Percentiles rank a stretch among this genome's conserved stretches.
Evolutionary conservation across 2,113 vertebrate genomes (phyloP).

Genomic region (Myiagra hebetior): DNA sequence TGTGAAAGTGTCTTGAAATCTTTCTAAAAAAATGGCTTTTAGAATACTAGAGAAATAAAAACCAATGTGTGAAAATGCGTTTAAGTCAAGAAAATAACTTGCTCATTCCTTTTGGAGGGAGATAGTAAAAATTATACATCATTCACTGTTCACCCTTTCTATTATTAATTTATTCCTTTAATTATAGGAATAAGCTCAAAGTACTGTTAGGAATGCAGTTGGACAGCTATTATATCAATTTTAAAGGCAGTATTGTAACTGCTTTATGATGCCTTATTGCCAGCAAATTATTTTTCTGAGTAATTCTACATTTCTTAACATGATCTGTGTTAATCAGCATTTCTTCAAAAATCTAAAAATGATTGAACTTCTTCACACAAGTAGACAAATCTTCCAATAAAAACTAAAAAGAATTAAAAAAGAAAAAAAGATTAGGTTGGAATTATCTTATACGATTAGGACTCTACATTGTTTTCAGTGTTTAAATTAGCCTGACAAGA

Average conservation of each 20-base stretch:
- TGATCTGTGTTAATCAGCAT: not conserved
- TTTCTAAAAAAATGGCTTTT: not conserved
- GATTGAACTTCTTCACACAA: rapidly evolving
- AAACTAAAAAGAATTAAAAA: not conserved
- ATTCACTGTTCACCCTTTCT: not conserved
- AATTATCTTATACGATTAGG: not conserved
- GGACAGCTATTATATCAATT: not conserved
- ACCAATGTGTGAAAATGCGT: not conserved
- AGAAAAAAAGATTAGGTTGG: not conserved
- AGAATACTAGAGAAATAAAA: not conserved
- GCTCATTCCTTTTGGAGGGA: not conserved
- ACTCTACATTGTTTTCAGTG: not conserved
- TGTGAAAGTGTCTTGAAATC: not conserved
- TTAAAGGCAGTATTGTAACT: not conserved
- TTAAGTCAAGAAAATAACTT: not conserved
- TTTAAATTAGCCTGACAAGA: not conserved
- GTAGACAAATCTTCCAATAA: not conserved
- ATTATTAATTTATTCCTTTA: not conserved
- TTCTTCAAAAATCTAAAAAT: not conserved
- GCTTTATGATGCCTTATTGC: not conserved
- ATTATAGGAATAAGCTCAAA: not conserved
- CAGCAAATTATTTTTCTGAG: not conserved
- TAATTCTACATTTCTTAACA: not conserved
- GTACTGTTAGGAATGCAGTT: not conserved
- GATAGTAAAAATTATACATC: not conserved